Percentiles rank a stretch among this genome's conserved stretches.
Evolutionary conservation across 2,888 invertebrate genomes (phyloP).

Genomic region (Xylota sylvarum): DNA sequence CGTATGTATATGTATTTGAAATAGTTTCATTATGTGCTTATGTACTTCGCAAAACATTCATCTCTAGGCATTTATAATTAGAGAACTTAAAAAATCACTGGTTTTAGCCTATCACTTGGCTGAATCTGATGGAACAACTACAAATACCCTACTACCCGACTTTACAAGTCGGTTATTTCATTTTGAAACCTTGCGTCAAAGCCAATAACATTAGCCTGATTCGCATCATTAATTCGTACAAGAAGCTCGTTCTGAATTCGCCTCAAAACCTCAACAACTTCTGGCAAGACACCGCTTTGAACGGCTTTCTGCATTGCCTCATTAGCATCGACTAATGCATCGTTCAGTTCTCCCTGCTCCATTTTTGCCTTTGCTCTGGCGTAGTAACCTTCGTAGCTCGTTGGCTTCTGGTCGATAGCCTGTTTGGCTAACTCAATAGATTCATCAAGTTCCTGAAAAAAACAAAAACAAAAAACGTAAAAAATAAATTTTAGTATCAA

Average conservation of each 20-base stretch:
- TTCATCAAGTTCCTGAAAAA: slow-evolving; percentile 90
- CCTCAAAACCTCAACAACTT: slow-evolving; percentile 83
- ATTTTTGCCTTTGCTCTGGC: slow-evolving; percentile 95
- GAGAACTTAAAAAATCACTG: too few relatives aligned
- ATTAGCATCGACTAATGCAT: slow-evolving; percentile 93
- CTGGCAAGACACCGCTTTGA: slow-evolving; percentile 81
- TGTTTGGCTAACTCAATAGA: slow-evolving; percentile 95
- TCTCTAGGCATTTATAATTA: too few relatives aligned
- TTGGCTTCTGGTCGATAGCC: slow-evolving; percentile 92
- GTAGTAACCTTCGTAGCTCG: slow-evolving; percentile 96
- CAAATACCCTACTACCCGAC: too few relatives aligned
- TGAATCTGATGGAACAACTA: too few relatives aligned
- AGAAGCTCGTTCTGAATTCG: slow-evolving; percentile 83
- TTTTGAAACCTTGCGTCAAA: slow-evolving; percentile 80
- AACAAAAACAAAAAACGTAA: slow-evolving; percentile 31
- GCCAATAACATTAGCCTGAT: slow-evolving; percentile 51
- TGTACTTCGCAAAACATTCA: too few relatives aligned
- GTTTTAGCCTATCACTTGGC: too few relatives aligned
- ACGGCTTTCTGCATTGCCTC: slow-evolving; percentile 87
- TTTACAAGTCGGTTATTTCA: slow-evolving; percentile 83
- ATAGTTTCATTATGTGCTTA: too few relatives aligned
- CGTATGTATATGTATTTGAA: too few relatives aligned
- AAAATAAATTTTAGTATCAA: background rate
- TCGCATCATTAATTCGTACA: slow-evolving; percentile 80
- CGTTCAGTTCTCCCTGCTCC: slow-evolving; percentile 90